Evolutionary conservation across 2,888 invertebrate species (phyloP).

Genomic region (Conus canariensis): DNA sequence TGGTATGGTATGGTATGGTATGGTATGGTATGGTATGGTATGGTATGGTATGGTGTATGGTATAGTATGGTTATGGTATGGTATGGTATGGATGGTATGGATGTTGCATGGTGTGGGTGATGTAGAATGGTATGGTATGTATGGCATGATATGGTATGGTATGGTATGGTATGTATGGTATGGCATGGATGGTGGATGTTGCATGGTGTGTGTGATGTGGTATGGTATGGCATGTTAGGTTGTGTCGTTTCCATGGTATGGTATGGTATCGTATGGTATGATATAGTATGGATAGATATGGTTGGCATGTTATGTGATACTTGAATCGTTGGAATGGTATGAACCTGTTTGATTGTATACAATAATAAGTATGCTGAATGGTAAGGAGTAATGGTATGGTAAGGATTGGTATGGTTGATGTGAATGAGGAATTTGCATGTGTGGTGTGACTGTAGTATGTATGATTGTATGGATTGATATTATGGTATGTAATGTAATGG

Average conservation of each 20-base stretch:
- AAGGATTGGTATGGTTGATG: background rate
- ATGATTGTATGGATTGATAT: background rate
- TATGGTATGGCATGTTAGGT: background rate
- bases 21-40: slow-evolving; percentile 2
- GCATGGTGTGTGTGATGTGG: background rate
- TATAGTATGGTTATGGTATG: background rate
- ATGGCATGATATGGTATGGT: no score
- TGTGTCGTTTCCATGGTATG: no score
- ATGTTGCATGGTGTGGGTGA: background rate
- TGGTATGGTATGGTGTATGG: background rate
- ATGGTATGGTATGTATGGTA: background rate
- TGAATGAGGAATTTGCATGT: background rate
- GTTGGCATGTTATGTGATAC: background rate
- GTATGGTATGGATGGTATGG: background rate
- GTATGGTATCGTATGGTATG: no score
- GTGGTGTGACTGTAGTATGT: background rate
- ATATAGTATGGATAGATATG: no score
- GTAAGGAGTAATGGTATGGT: background rate
- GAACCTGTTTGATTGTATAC: background rate
- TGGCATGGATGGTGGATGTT: background rate
- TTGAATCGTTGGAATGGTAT: background rate
- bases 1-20: slow-evolving; percentile 10
- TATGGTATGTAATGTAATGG: background rate
- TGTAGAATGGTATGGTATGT: background rate
- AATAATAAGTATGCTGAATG: background rate